Percentiles rank a stretch among this genome's conserved stretches.
Evolutionary conservation across 2,888 invertebrate species (phyloP).

Genomic region (Hipparchia semele): DNA sequence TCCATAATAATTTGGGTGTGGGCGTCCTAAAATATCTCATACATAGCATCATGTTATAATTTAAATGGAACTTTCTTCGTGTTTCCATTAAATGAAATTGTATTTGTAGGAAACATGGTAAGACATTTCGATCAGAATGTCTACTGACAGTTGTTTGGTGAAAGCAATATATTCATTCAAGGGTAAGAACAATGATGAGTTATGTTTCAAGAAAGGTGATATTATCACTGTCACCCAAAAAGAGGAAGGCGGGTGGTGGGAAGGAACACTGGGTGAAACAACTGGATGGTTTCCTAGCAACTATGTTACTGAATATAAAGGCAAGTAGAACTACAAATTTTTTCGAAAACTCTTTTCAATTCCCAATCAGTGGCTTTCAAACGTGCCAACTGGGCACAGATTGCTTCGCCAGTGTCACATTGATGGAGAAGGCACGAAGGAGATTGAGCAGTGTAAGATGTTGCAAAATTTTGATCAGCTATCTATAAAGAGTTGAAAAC

Average conservation of each 20-base stretch:
- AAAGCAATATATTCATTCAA: conserved; percentile 97
- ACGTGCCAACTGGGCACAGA: too few species aligned
- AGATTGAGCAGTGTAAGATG: too few species aligned
- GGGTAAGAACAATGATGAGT: conserved; percentile 98
- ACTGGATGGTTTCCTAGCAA: conserved; percentile 99
- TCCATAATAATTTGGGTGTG: conserved; percentile 28
- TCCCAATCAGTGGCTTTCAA: too few species aligned
- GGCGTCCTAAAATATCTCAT: conserved; percentile 32
- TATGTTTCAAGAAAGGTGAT: conserved; percentile 98
- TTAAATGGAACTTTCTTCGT: conserved; percentile 20
- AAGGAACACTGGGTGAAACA: conserved; percentile 96
- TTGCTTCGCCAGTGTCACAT: too few species aligned
- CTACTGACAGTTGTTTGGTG: conserved; percentile 87
- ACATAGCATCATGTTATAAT: conserved; percentile 18
- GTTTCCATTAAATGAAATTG: conserved; percentile 14
- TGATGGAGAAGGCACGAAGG: too few species aligned
- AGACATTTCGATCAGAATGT: conserved; percentile 72
- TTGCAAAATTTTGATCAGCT: too few species aligned
- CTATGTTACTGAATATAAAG: conserved; percentile 95
- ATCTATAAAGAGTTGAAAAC: too few species aligned
- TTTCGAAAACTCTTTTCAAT: too few species aligned
- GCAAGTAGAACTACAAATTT: conserved; percentile 58
- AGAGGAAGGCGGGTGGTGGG: conserved; percentile 99
- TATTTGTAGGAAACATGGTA: conserved; percentile 60
- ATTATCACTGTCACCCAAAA: conserved; percentile 97